A percentile compares a stretch with the other conserved stretches of the same genome.
Conservation (phyloP, 2,113 vertebrate species). For the Protobothrops mucrosquamatus region DNA sequence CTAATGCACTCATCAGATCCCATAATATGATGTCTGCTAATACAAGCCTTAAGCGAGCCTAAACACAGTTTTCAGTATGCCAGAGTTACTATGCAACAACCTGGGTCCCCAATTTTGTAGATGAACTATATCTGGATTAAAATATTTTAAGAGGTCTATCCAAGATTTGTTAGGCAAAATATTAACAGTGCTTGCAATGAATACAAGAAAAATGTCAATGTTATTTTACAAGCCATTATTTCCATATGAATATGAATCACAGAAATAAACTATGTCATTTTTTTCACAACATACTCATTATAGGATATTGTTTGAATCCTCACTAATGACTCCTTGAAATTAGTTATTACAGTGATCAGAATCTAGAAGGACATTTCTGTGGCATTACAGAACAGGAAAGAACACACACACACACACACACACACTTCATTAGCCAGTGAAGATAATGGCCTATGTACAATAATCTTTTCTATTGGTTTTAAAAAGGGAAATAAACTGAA, state of each 20-base stretch:
- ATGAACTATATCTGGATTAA: constrained; percentile 34
- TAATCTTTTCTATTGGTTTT: constrained; percentile 51
- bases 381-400: constrained; percentile 65
- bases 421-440: constrained; percentile 61
- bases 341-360: constrained; percentile 70
- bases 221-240: constrained; percentile 66
- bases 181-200: constrained; percentile 41
- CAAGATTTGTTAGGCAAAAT: constrained; percentile 37
- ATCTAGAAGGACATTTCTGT: constrained; percentile 64
- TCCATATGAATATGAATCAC: constrained; percentile 63
- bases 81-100: neutral
- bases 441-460: constrained; percentile 49
- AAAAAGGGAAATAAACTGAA: constrained; percentile 54
- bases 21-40: neutral
- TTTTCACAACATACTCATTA: constrained; percentile 65
- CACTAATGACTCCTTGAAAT: constrained; percentile 69
- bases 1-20: neutral
- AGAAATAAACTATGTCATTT: constrained; percentile 64
- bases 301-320: constrained; percentile 60
- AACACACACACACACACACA: constrained; percentile 41
- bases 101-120: constrained; percentile 32
- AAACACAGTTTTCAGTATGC: neutral
- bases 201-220: constrained; percentile 44
- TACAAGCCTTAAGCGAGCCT: neutral
- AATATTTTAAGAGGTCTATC: constrained; percentile 40